Conservation (phyloP, 2,888 invertebrate species). For the Neoaliturus tenellus region DNA sequence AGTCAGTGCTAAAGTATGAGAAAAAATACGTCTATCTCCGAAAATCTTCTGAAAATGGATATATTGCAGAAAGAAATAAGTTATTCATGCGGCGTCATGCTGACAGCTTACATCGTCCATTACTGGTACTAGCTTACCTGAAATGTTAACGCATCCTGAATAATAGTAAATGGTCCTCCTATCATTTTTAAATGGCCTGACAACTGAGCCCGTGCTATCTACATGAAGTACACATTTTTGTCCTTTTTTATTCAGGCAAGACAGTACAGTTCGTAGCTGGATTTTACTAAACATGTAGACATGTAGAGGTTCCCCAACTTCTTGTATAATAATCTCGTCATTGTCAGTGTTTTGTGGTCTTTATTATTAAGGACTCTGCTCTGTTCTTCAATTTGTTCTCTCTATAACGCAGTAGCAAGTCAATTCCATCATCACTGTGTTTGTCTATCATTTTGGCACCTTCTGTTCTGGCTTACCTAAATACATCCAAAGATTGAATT, state of each 20-base stretch:
- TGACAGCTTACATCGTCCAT: not conserved
- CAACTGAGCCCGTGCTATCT: not conserved
- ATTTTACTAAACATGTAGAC: not conserved
- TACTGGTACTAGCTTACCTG: not conserved
- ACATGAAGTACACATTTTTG: not conserved
- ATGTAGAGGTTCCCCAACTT: too few relatives aligned
- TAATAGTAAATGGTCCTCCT: not conserved
- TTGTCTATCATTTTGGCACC: too few relatives aligned
- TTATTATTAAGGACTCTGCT: too few relatives aligned
- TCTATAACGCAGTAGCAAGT: too few relatives aligned
- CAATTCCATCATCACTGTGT: too few relatives aligned
- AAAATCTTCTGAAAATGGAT: not conserved
- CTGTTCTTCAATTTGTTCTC: too few relatives aligned
- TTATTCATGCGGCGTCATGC: not conserved
- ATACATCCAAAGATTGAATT: too few relatives aligned
- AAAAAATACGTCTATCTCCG: not conserved
- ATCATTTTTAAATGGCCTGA: not conserved
- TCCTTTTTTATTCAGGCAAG: not conserved
- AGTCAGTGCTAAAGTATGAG: not conserved
- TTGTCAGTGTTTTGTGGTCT: too few relatives aligned
- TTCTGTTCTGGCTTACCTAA: too few relatives aligned
- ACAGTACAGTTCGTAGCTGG: not conserved
- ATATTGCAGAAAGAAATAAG: not conserved
- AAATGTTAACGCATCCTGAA: not conserved
- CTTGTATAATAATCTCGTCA: too few relatives aligned